phyloP scores from a whole-genome alignment of 2,888 invertebrate genomes.

The Heterodera filipjevi region DNA sequence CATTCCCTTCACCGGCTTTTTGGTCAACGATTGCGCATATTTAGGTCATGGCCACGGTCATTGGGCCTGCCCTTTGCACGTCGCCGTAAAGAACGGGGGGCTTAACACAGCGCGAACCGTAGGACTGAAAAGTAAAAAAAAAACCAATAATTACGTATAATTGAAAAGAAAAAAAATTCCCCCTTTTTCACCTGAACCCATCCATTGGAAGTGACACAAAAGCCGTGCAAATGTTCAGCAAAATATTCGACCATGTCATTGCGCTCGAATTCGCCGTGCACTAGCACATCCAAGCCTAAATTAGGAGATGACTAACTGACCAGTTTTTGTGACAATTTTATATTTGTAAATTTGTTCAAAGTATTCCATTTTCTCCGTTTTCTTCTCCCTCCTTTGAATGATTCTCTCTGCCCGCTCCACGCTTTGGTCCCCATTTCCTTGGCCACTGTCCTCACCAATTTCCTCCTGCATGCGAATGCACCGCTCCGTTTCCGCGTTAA shows the following conservation, averaged over 20 bases:
- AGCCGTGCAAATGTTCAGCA: constrained; percentile 33
- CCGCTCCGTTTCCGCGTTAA: constrained; percentile 28
- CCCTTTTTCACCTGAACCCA: constrained; percentile 32
- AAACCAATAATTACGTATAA: background rate
- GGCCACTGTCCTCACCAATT: constrained; percentile 13
- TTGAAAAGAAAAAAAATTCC: background rate
- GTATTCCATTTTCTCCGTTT: background rate
- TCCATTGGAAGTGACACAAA: constrained; percentile 31
- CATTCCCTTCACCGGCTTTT: constrained; percentile 41
- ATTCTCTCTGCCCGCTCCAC: too few species aligned
- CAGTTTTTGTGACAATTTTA: too few species aligned
- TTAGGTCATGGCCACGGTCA: constrained; percentile 34
- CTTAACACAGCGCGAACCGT: constrained; percentile 38
- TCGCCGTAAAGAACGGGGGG: constrained; percentile 36
- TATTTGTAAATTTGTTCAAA: too few species aligned
- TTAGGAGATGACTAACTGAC: background rate
- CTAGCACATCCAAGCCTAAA: constrained; percentile 1
- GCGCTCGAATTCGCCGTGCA: constrained; percentile 36
- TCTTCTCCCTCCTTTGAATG: background rate
- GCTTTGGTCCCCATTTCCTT: too few species aligned
- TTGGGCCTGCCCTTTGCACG: constrained; percentile 26
- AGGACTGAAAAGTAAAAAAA: constrained; percentile 17
- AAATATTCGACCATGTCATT: constrained; percentile 39
- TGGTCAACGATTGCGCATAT: constrained; percentile 39
- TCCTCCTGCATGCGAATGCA: constrained; percentile 30